Conservation (phyloP, 2,888 invertebrate species). For the Lacanobia wlatinum region DNA sequence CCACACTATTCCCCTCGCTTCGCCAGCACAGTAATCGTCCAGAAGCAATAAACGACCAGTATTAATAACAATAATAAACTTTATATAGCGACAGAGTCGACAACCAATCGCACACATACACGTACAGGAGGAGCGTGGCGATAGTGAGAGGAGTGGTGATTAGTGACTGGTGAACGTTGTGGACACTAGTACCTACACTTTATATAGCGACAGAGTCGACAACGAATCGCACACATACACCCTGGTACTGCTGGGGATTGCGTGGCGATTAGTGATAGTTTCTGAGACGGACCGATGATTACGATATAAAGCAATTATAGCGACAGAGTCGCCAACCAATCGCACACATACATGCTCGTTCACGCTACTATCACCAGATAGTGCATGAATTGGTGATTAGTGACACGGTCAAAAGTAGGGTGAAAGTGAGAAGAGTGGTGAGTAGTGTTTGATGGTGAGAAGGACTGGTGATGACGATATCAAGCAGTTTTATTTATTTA, state of each 20-base stretch:
- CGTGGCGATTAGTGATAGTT: background rate
- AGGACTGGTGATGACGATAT: background rate
- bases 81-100: constrained; percentile 62
- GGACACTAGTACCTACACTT: too few relatives aligned
- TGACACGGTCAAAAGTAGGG: too few relatives aligned
- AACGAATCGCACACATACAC: constrained; percentile 44
- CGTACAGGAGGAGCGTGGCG: too few relatives aligned
- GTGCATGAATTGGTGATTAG: too few relatives aligned
- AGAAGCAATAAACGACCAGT: constrained; percentile 72
- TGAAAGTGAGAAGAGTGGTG: too few relatives aligned
- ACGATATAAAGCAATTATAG: background rate
- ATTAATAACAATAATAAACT: constrained; percentile 75
- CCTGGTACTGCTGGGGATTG: background rate
- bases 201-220: constrained; percentile 62
- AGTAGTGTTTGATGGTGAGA: too few relatives aligned
- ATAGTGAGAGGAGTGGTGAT: too few relatives aligned
- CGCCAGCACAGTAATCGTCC: constrained; percentile 61
- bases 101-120: constrained; percentile 56
- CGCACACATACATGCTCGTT: background rate
- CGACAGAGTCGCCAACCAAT: background rate
- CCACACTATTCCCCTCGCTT: constrained; percentile 47
- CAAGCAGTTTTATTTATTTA: too few relatives aligned
- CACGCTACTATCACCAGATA: too few relatives aligned
- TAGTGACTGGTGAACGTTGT: too few relatives aligned
- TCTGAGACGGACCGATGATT: background rate